Base-by-base conservation (phyloP, 2,888 invertebrate genomes). In the Macaria notata region DNA sequence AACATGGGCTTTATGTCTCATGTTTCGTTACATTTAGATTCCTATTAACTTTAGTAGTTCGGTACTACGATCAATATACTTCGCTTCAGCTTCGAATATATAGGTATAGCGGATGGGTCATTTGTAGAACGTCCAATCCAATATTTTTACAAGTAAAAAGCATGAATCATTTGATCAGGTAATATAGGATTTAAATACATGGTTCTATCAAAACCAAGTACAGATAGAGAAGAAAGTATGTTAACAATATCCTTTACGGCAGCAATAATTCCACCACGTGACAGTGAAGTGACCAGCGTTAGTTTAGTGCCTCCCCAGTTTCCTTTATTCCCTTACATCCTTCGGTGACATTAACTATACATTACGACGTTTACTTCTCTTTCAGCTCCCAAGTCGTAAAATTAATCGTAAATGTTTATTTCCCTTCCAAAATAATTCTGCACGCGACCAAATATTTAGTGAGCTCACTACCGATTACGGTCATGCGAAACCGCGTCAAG, bases 361-460 rank as follows among this genome's bases (percentile, higher is more conserved):
- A n/a, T n/a, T 41, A 49, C 66, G 60, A 61, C 63, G 64, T 68
- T 62, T 67, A 63, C 53, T 50, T 54, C 59, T 61, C 67, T 65
- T 62, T 63, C 53, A 67, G 66, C 62, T 65, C 63, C 66, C 59
- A 47, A 69, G 68, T 70, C 69, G 64, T 77, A 72, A 76, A 77
- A 68, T 76, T 73, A 74, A 75, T 74, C 75, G 73, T 78, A 73
- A 74, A 78, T 76, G 73, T 75, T 79, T 77, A 75, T 78, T 76
- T 69, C 68, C 71, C 70, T 69, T 65, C 72, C 70, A 66, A 72
- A 76, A 72, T 76, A 73, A 71, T 74, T 72, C 61, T 68, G 76
- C 84, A 85, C 84, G 85, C 84, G 80, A 85, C 84, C 73, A 78
- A 80, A 81, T 83, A 81, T 81, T 84, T 81, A 79, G 79, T 76